Evolutionary conservation across 2,888 invertebrate genomes (phyloP), one percentile per base, ranked within the genome.

Genomic region (Scaptomyza reducta): DNA sequence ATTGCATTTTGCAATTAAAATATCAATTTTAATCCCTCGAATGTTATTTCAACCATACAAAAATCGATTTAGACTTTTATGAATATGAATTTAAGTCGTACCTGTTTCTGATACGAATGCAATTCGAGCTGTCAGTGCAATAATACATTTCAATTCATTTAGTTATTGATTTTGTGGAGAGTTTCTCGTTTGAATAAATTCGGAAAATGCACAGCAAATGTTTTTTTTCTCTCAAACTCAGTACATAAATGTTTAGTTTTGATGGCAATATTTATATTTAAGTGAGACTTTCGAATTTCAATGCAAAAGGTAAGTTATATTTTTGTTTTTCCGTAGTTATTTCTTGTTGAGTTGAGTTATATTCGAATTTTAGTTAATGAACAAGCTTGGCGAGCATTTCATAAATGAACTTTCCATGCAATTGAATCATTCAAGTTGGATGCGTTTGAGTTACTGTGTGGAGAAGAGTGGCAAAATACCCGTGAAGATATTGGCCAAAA

Each of bases 381-480:
- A 3, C n/a, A 11, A 6, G 33, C 1, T 27, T 11, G 13, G 16
- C 11, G 13, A 9, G 14, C 35, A 44, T 47, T 44, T 50, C 10
- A 66, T 40, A 31, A 6, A 64, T 27, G 14, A 9, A 14, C n/a
- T 42, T 40, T 16, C 10, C 18, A 31, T 40, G 9, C 14, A 40
- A 44, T 54, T 42, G 10, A 42, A 40, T 64, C 18, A 49, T 70
- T 72, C 45, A 74, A 99, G 99, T 94, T 99, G 99, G 99, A 98
- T 99, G 97, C 95, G 98, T 70, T 94, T 99, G 53, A 96, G 97
- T 70, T 97, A 99, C 93, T 94, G 96, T 87, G 97, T 97, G 58
- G 99, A 99, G 91, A 96, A 97, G 38, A 96, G 96, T 89, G 97
- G 98, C 40, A 98, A 98, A 92, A 98, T 99, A 61, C 99, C 99